These are phyloP conservation scores for Papilio glaucus DNA, from an alignment of 1,140 invertebrate genomes.

Conservation along the genomic window DNA sequence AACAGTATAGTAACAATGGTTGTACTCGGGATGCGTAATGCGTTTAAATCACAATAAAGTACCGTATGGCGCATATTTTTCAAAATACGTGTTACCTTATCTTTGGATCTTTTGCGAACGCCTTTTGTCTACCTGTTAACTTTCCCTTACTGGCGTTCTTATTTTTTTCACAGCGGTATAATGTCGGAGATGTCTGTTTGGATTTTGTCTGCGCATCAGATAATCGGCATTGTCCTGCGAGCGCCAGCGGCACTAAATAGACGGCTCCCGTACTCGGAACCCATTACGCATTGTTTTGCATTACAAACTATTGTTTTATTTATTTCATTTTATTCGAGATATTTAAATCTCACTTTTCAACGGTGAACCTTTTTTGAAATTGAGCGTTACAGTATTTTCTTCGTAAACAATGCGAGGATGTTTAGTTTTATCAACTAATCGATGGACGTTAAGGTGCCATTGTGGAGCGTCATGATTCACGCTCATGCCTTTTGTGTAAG, in stretches of 20 bases:
- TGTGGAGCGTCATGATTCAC: slow-evolving; percentile 66
- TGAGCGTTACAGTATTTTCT: slow-evolving; percentile 40
- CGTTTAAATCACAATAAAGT: slow-evolving; percentile 52
- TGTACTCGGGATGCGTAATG: slow-evolving; percentile 44
- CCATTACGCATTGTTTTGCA: slow-evolving; percentile 55
- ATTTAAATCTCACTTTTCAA: slow-evolving; percentile 50
- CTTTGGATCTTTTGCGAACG: slow-evolving; percentile 50
- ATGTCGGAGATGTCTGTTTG: slow-evolving; percentile 62
- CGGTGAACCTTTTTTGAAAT: slow-evolving; percentile 43
- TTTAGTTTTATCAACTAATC: slow-evolving; percentile 58
- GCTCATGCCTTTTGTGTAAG: slow-evolving; percentile 49
- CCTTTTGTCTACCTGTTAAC: slow-evolving; percentile 63
- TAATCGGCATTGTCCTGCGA: slow-evolving; percentile 67
- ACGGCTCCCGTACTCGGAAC: slow-evolving; percentile 61
- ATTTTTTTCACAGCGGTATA: slow-evolving; percentile 58
- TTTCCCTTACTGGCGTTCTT: slow-evolving; percentile 62
- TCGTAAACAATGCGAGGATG: slow-evolving; percentile 46
- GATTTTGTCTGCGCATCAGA: slow-evolving; percentile 60
- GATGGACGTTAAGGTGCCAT: slow-evolving; percentile 61
- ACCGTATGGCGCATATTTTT: slow-evolving; percentile 62
- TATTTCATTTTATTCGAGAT: slow-evolving; percentile 47
- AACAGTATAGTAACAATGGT: slow-evolving; percentile 48
- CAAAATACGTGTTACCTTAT: slow-evolving; percentile 59
- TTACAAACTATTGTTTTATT: slow-evolving; percentile 51
- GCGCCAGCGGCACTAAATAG: slow-evolving; percentile 56